Evolutionary conservation across 2,113 vertebrate genomes (phyloP).

Genomic region (Falcunculus frontatus): DNA sequence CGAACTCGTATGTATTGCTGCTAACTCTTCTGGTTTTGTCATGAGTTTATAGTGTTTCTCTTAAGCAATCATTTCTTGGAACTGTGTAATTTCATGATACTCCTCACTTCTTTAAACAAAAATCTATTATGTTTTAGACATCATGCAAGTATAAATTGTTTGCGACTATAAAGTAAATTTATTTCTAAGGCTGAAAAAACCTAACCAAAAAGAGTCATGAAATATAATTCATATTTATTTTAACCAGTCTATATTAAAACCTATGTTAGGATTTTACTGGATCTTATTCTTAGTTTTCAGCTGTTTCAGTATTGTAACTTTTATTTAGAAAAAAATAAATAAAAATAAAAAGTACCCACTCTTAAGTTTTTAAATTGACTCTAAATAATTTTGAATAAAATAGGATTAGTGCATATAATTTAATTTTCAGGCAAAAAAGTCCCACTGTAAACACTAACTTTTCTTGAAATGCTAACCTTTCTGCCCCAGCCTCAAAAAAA

Average conservation of each 20-base stretch:
- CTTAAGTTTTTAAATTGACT: neutral
- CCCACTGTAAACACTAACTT: neutral
- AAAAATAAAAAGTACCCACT: neutral
- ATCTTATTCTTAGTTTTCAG: neutral
- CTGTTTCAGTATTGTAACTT: neutral
- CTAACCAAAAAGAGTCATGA: neutral
- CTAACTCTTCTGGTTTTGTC: constrained; percentile 14
- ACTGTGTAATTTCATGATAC: neutral
- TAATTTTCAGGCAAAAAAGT: neutral
- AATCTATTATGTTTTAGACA: neutral
- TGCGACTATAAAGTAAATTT: constrained; percentile 6
- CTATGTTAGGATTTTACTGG: neutral
- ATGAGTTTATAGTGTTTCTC: constrained; percentile 1
- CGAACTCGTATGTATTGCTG: neutral
- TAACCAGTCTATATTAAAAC: neutral
- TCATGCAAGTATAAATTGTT: neutral
- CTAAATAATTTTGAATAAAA: neutral
- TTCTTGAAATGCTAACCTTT: neutral
- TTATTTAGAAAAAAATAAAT: neutral
- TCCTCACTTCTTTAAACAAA: constrained; percentile 5
- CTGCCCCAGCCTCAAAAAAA: neutral
- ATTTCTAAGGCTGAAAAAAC: neutral
- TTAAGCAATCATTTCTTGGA: constrained; percentile 16
- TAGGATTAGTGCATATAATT: neutral
- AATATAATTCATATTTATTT: neutral